A percentile compares a stretch with the other conserved stretches of the same genome.
These are phyloP conservation scores for Psittacara wagleri DNA, from an alignment of 2,113 vertebrate species.

Conservation along the genomic window DNA sequence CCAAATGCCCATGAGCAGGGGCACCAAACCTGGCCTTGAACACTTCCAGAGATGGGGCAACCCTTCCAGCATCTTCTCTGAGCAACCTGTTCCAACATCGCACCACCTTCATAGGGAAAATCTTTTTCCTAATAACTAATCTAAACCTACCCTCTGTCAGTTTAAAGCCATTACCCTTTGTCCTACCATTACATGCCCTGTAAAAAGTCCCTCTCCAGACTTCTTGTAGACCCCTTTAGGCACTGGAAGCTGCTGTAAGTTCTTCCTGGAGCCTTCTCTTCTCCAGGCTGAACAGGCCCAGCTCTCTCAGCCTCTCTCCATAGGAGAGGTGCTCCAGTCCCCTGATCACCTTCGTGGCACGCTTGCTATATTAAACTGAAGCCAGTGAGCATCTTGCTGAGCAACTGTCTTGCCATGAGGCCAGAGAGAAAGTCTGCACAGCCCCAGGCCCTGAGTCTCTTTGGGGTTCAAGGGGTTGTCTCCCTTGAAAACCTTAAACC, in stretches of 20 bases:
- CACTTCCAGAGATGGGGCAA: neutral
- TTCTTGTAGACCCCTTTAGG: neutral
- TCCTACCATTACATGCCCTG: neutral
- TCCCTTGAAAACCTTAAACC: neutral
- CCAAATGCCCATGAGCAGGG: neutral
- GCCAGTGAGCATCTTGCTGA: neutral
- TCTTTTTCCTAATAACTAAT: neutral
- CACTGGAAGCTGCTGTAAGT: neutral
- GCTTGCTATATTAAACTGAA: neutral
- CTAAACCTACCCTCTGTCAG: neutral
- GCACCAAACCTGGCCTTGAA: neutral
- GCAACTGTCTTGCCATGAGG: neutral
- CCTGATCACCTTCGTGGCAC: neutral
- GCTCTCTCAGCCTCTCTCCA: neutral
- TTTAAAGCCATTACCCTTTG: neutral
- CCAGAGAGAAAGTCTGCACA: neutral
- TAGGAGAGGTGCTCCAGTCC: neutral
- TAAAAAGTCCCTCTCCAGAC: neutral
- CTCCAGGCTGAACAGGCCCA: neutral
- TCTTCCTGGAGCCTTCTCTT: neutral
- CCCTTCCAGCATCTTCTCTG: neutral
- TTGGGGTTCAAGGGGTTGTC: neutral
- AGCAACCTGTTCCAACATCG: neutral
- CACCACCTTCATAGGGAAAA: neutral
- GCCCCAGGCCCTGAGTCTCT: neutral